phyloP scores from a whole-genome alignment of 2,113 vertebrate species.

The Aphyosemion australe region DNA sequence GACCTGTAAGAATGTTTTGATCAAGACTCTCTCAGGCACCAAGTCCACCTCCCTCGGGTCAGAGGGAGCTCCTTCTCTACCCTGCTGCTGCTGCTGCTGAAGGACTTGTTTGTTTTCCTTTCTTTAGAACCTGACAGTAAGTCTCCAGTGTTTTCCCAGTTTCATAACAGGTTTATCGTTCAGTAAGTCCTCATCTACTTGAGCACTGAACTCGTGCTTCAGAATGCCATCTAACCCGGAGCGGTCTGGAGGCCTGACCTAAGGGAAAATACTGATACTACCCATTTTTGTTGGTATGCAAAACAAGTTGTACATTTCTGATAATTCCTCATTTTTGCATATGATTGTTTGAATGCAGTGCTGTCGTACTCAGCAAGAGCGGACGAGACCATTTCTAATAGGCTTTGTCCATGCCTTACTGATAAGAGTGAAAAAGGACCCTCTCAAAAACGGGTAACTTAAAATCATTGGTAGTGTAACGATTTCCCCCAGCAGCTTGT shows the following conservation, averaged over 20 bases:
- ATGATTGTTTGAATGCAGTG: neutral
- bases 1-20: slow-evolving; percentile 17
- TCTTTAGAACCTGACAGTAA: slow-evolving; percentile 23
- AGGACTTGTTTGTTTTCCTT: slow-evolving; percentile 36
- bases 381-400: too few species aligned
- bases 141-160: slow-evolving; percentile 3
- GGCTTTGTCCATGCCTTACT: too few species aligned
- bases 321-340: too few species aligned
- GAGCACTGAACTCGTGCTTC: too few species aligned
- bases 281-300: neutral
- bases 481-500: too few species aligned
- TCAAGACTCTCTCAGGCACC: slow-evolving; percentile 16
- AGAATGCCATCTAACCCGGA: too few species aligned
- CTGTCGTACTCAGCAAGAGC: too few species aligned
- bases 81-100: slow-evolving; percentile 3
- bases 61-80: slow-evolving; percentile 21
- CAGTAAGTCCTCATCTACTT: too few species aligned
- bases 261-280: neutral
- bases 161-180: neutral
- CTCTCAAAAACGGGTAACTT: too few species aligned
- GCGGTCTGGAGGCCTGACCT: too few species aligned
- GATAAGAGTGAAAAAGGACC: too few species aligned
- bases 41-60: slow-evolving; percentile 19
- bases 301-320: neutral
- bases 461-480: too few species aligned